These are phyloP conservation scores for Peromyscus leucopus DNA, from an alignment of 2,113 vertebrate species.

Conservation along the genomic window DNA sequence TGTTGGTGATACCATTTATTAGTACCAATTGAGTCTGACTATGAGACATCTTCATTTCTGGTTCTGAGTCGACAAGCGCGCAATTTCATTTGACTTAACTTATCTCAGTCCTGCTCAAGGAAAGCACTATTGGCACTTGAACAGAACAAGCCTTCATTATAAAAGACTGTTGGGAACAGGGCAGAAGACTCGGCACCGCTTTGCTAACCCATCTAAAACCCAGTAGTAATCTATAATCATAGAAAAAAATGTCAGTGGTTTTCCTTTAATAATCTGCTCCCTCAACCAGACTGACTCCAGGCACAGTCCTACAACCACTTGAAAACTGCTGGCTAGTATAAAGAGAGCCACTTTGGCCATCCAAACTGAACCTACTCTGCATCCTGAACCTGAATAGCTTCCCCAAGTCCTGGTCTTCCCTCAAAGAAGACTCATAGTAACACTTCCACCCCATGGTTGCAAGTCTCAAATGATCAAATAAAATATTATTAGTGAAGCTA, in stretches of 20 bases:
- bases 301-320: background rate
- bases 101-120: slow-evolving; percentile 37
- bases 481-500: slow-evolving; percentile 38
- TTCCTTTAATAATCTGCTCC: background rate
- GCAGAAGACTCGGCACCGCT: background rate
- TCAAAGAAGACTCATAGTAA: background rate
- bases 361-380: background rate
- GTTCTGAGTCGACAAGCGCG: slow-evolving; percentile 17
- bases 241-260: background rate
- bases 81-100: slow-evolving; percentile 55
- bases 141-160: background rate
- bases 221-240: background rate
- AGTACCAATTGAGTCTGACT: slow-evolving; percentile 20
- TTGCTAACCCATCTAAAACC: background rate
- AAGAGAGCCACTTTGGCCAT: background rate
- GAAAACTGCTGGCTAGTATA: background rate
- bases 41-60: background rate
- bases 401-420: background rate
- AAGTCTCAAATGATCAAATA: slow-evolving; percentile 11
- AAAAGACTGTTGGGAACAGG: background rate
- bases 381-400: background rate
- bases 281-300: background rate
- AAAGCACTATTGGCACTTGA: slow-evolving; percentile 17
- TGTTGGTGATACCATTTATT: background rate
- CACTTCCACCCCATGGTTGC: background rate